A percentile compares a stretch with the other conserved stretches of the same genome.
phyloP scores from a whole-genome alignment of 2,797 vertebrate genomes.

The Prunella strophiata region DNA sequence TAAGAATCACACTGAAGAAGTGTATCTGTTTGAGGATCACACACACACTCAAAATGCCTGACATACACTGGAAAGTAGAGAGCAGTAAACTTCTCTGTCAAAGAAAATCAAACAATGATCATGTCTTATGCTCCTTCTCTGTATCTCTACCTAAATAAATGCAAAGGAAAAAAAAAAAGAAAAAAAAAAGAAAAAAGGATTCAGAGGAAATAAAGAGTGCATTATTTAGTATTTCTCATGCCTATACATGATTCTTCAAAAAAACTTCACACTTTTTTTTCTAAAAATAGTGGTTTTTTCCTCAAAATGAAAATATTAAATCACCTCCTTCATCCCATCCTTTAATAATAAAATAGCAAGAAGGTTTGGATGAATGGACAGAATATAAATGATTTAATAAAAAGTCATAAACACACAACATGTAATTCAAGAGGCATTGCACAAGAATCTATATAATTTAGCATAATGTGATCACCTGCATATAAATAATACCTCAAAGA shows the following conservation, averaged over 20 bases:
- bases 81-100: neutral
- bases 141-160: neutral
- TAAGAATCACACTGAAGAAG: neutral
- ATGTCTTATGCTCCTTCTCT: neutral
- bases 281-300: neutral
- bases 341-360: neutral
- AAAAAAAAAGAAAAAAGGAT: neutral
- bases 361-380: neutral
- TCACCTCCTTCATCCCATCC: neutral
- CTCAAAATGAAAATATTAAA: neutral
- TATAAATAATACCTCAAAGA: slow-evolving; percentile 12
- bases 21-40: neutral
- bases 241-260: neutral
- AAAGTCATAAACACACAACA: neutral
- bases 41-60: neutral
- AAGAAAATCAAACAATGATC: neutral
- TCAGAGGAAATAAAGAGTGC: neutral
- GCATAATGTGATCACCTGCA: neutral
- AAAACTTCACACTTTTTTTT: neutral
- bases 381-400: slow-evolving; percentile 4
- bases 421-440: neutral
- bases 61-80: neutral
- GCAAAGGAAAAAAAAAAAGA: neutral
- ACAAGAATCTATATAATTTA: slow-evolving; percentile 12
- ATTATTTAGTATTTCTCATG: neutral